Evolutionary conservation across 1,140 invertebrate species (phyloP), one percentile per base, ranked within the genome.

Genomic region (Pogonognathellus flavescens): DNA sequence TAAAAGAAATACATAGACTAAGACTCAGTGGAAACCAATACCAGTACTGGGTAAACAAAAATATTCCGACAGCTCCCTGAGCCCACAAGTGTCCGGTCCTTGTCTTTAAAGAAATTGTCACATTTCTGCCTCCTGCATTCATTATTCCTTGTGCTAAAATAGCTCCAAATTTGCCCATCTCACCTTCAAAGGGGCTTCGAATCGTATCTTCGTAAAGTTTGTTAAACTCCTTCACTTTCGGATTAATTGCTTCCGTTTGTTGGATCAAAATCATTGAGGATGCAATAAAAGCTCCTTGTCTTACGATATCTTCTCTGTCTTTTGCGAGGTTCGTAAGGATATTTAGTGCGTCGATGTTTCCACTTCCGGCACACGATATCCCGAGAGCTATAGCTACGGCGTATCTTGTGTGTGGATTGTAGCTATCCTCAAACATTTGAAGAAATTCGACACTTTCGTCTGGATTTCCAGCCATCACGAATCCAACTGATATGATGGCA

Each of bases 1-100:
- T 97, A 90, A 99, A 99, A 0, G 98, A 96, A 99, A 91, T 2
- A 97, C 97, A n/a, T 60, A 99, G 91, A 89, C 98, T 99, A 90
- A 99, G 97, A 0, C 97, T 95, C 76, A 99, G 91, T 0, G 99
- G 98, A 93, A 99, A 99, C 99, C 99, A 99, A 90, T 99, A 99
- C 99, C 99, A 99, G 90, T 99, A 99, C 90, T 99, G 98, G 0
- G 97, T 98, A 91, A 99, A 99, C 0, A 99, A 95, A 59, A 99
- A 91, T 90, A 98, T 96, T 16, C 99, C 99, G 0, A 99, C 98
- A 3, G 99, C 97, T 3, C 97, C 97, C 72, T 97, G 92, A 94
- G 99, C 96, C 91, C 99, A 98, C 70, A 97, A 98, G 90, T 99
- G 98, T 0, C 98, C 98, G 57, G 97, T 99, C 52, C 98, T 93